phyloP scores from a whole-genome alignment of 2,113 vertebrate genomes.

The Petroica traversi region DNA sequence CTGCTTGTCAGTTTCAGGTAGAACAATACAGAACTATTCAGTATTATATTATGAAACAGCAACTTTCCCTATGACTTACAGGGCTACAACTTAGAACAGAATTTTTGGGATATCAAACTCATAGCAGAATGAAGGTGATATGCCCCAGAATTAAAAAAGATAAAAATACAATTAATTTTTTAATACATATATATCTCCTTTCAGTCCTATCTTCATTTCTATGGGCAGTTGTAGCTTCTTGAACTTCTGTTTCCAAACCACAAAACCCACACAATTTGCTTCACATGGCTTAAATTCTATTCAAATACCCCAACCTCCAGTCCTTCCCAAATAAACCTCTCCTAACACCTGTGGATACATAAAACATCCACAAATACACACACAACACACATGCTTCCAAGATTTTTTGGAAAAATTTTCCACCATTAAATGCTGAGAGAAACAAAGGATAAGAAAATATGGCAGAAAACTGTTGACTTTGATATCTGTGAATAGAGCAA shows the following conservation, averaged over 20 bases:
- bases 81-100: neutral
- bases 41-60: neutral
- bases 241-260: neutral
- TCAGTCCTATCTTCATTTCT: neutral
- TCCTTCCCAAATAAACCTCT: neutral
- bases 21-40: neutral
- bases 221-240: neutral
- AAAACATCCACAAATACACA: neutral
- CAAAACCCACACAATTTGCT: neutral
- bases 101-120: neutral
- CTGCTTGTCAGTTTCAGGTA: neutral
- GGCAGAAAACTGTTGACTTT: neutral
- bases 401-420: neutral
- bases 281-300: neutral
- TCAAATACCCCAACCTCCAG: neutral
- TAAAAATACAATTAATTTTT: neutral
- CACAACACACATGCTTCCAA: neutral
- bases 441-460: neutral
- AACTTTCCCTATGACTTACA: neutral
- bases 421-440: neutral
- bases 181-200: neutral
- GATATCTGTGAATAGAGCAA: neutral
- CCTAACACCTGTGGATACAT: fast-evolving
- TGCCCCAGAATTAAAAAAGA: neutral
- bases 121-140: neutral